Evolutionary conservation across 2,888 invertebrate genomes (phyloP), one percentile per base, ranked within the genome.

Genomic region (Gastrophysa polygoni): DNA sequence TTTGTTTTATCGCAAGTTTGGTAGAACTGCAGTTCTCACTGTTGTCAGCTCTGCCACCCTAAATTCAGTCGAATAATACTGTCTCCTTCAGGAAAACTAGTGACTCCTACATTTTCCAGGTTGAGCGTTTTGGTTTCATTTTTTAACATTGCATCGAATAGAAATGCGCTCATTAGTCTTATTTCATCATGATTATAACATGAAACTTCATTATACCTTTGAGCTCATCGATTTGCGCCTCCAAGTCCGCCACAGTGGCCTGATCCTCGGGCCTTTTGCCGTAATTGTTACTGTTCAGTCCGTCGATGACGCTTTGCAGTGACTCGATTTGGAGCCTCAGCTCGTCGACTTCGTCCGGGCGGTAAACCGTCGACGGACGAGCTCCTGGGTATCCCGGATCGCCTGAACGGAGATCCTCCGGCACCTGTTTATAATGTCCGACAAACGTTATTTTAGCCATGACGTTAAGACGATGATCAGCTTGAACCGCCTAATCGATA

Each of bases 151-250:
- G 2, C 1, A 17, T 17, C 20, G 7, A 18, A 32, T 8, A 14
- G 16, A 52, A 51, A 4, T 4, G 14, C 29, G 24, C 10, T 24
- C 6, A 46, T 24, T 43, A 2, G n/a, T n/a, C n/a, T n/a, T n/a
- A n/a, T n/a, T n/a, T 51, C 32, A 11, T n/a, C 21, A n/a, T 47
- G 7, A 5, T 2, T 50, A n/a, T 16, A 24, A 34, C 14, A 17
- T 47, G 16, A 4, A 57, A 32, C n/a, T 51, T 29, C 16, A 16
- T 34, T n/a, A 20, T n/a, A 34, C 72, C 66, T 68, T 76, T 77
- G 44, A 80, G 70, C 46, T 77, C 77, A 14, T 66, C 67, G 47
- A 80, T 78, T 69, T 78, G 75, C 51, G 72, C 65, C 49, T 78
- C 75, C 34, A 80, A 68, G 56, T 73, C 71, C 44, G 71, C 71